Percentiles rank a stretch among this genome's conserved stretches.
phyloP scores from a whole-genome alignment of 2,113 vertebrate genomes.

The Psittacula cyanocephala region DNA sequence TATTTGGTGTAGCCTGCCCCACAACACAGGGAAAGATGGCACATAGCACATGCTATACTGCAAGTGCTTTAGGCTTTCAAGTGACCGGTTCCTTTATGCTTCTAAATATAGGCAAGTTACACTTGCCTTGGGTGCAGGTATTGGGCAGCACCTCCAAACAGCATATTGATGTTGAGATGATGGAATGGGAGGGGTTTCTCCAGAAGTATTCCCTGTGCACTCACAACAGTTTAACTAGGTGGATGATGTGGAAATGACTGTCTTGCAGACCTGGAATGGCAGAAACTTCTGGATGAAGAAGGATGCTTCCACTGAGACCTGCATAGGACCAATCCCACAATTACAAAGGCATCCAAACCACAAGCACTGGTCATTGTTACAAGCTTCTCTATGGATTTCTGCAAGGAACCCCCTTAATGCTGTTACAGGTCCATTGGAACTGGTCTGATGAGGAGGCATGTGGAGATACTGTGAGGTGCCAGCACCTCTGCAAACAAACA shows the following conservation, averaged over 20 bases:
- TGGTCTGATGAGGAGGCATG: neutral
- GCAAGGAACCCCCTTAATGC: neutral
- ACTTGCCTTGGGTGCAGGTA: neutral
- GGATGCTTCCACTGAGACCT: neutral
- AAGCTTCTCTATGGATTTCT: neutral
- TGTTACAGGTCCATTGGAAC: neutral
- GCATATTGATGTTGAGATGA: accelerated
- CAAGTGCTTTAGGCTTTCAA: neutral
- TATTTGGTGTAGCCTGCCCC: neutral
- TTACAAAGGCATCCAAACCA: neutral
- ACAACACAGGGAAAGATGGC: neutral
- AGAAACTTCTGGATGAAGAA: neutral
- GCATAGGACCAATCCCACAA: neutral
- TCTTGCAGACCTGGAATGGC: neutral
- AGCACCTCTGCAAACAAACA: neutral
- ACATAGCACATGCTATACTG: neutral
- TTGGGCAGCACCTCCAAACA: neutral
- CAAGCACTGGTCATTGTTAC: neutral
- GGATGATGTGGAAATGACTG: neutral
- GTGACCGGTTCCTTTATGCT: neutral
- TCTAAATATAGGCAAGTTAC: neutral
- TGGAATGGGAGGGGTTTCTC: neutral
- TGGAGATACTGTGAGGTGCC: neutral
- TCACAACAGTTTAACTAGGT: neutral
- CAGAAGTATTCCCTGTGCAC: neutral